These are phyloP conservation scores for Myotis brandtii DNA, from an alignment of 2,113 vertebrate species.

Conservation along the genomic window DNA sequence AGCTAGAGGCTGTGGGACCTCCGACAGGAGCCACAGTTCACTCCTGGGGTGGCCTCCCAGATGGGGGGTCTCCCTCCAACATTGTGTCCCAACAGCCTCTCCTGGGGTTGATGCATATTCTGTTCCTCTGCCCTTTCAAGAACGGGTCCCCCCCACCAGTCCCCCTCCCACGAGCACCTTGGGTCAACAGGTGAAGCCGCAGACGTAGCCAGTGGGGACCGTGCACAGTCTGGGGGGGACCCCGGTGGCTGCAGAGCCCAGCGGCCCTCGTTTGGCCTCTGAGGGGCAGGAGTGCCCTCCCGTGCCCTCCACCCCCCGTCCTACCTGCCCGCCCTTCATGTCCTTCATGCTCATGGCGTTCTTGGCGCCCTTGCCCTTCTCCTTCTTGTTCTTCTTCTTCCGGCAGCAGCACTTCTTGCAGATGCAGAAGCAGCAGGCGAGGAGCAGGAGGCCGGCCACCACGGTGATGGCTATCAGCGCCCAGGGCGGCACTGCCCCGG, in stretches of 20 bases:
- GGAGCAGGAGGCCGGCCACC: slow-evolving; percentile 94
- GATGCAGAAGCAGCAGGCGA: slow-evolving; percentile 99
- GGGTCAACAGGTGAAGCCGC: not conserved
- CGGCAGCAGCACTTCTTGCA: slow-evolving; percentile 99
- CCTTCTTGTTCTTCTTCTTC: slow-evolving; percentile 99
- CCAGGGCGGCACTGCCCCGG: slow-evolving; percentile 93
- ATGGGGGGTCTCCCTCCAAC: not conserved
- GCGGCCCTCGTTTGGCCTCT: not conserved
- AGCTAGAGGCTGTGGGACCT: rapidly evolving
- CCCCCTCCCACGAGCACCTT: rapidly evolving
- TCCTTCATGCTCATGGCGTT: slow-evolving; percentile 96
- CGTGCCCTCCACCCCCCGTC: too few relatives aligned
- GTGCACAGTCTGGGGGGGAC: not conserved
- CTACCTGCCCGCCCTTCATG: slow-evolving; percentile 92
- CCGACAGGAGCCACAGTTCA: not conserved
- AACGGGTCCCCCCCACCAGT: too few relatives aligned
- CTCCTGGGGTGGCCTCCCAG: not conserved
- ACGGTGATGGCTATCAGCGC: slow-evolving; percentile 96
- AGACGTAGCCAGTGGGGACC: not conserved
- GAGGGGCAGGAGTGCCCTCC: too few relatives aligned
- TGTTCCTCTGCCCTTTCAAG: not conserved
- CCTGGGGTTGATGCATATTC: rapidly evolving
- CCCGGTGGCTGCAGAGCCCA: not conserved
- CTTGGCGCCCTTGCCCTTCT: slow-evolving; percentile 98
- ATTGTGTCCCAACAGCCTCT: not conserved